Base-by-base conservation (phyloP, 1,140 invertebrate species). In the Eulimnadia texana region DNA sequence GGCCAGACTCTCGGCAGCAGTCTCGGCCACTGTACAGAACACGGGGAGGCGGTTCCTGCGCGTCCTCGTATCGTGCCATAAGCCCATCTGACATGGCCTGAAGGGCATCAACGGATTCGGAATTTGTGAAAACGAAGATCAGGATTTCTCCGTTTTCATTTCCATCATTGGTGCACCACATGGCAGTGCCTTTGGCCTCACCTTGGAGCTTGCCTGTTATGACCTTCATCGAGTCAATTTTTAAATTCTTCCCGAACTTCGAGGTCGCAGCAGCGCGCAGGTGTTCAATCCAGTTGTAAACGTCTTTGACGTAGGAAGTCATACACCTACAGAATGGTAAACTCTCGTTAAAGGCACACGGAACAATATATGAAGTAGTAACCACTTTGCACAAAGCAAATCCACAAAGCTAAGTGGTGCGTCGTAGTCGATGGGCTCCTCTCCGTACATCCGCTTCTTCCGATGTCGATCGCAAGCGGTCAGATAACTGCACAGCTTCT, bases 21-120 rank as follows among this genome's bases (percentile, higher is more conserved):
- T 61, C 59, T 6, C 59, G 55, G 50, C 55, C 59, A 20, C 51
- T 61, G 52, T 61, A 61, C 0, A 61, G 50, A 20, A 56, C 49
- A 6, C 24, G 20, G 3, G 59, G 59, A 19, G 47, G 10, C 19
- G 20, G 3, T 16, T 56, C 20, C 13, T n/a, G 13, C 0, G 50
- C n/a, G 11, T 28, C 23, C 19, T 1, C 13, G 33, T 51, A 58
- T 1, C 57, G 28, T 16, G 28, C 33, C 28, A 58, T 58, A 9
- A 51, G 20, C 1, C 57, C 57, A 9, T 33, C 47, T 0, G 57
- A 2, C 57, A 58, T 47, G 2, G 11, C 19, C 49, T n/a, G 11
- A 1, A 61, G 29, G 0, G 13, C n/a, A 16, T n/a, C 3, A 3
- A 25, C 19, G 2, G 22, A 25, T 47, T 61, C 59, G 6, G 59